These are phyloP conservation scores for Martes martes DNA, from an alignment of 2,113 vertebrate species.

Conservation along the genomic window DNA sequence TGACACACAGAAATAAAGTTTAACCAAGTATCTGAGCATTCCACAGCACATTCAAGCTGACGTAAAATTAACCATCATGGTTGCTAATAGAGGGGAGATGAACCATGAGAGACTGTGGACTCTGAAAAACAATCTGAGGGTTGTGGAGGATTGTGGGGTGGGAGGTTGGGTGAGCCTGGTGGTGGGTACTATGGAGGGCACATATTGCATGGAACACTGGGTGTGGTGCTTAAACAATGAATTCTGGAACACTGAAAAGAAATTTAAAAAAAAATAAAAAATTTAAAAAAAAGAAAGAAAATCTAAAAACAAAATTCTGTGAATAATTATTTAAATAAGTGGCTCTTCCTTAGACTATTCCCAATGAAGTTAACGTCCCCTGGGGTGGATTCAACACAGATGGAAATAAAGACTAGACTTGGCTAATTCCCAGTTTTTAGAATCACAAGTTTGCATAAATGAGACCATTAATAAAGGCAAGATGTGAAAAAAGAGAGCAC, in stretches of 20 bases:
- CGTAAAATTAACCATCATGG: background rate
- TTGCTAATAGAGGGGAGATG: background rate
- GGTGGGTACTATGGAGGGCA: no score
- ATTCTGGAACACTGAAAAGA: no score
- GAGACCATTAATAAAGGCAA: background rate
- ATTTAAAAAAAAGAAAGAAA: background rate
- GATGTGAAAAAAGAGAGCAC: background rate
- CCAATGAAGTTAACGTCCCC: background rate
- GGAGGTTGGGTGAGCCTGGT: no score
- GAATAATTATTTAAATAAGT: background rate
- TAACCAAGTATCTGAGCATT: background rate
- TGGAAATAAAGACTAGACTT: background rate
- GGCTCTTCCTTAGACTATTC: background rate
- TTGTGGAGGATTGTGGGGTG: no score
- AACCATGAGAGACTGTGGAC: no score
- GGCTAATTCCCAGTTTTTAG: background rate
- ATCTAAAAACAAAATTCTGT: background rate
- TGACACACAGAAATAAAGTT: background rate
- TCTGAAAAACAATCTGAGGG: no score
- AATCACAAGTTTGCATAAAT: background rate
- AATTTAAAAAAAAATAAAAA: no score
- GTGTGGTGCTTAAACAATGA: no score
- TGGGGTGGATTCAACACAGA: background rate
- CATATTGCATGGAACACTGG: no score
- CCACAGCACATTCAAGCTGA: background rate